phyloP scores from a whole-genome alignment of 2,113 vertebrate genomes.

The Halcyon senegalensis region DNA sequence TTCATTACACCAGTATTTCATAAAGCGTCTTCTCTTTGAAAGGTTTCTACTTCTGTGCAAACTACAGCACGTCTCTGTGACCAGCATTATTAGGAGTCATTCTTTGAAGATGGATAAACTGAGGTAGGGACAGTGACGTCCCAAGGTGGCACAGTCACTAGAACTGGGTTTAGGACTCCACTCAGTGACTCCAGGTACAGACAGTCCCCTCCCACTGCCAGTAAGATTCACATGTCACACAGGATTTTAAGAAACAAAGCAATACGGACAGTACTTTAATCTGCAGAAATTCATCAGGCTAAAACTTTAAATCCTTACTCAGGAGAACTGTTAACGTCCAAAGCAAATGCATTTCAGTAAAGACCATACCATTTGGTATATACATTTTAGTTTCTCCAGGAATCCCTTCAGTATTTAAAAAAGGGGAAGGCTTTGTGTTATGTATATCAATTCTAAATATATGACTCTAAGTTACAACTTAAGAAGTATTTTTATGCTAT shows the following conservation, averaged over 20 bases:
- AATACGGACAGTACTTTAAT: background rate
- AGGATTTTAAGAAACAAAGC: background rate
- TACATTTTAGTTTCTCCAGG: background rate
- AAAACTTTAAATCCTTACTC: background rate
- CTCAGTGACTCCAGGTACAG: background rate
- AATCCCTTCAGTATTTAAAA: background rate
- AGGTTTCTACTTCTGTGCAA: background rate
- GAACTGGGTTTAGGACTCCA: background rate
- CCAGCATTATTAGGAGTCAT: background rate
- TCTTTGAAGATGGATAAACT: background rate
- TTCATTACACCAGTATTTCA: background rate
- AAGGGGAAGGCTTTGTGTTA: background rate
- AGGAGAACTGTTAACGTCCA: background rate
- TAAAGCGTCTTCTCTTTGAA: background rate
- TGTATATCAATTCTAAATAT: background rate
- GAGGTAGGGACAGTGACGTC: background rate
- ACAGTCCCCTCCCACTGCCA: background rate
- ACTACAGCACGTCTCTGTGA: rapidly evolving
- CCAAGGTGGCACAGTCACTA: background rate
- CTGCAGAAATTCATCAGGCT: background rate
- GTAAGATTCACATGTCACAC: background rate
- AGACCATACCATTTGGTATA: background rate
- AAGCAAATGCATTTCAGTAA: background rate
- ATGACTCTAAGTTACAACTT: background rate
- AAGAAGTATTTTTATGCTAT: background rate